Evolutionary conservation across 2,113 vertebrate species (phyloP).

Genomic region (Vireo altiloquus): DNA sequence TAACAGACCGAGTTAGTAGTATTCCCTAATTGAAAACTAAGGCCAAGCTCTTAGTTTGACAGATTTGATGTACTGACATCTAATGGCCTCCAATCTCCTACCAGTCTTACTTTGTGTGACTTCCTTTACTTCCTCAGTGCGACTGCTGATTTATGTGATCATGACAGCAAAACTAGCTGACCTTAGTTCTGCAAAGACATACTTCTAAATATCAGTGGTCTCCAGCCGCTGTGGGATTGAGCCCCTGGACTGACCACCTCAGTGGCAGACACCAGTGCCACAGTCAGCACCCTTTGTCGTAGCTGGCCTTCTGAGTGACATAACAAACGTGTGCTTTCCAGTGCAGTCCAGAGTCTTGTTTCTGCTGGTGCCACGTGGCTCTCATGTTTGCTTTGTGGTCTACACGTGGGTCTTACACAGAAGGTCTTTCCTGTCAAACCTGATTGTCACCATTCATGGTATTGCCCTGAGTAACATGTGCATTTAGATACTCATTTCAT

Average conservation of each 20-base stretch:
- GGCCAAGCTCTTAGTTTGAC: background rate
- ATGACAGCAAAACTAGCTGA: background rate
- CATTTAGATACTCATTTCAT: slow-evolving; percentile 32
- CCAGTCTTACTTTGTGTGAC: background rate
- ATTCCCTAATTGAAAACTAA: background rate
- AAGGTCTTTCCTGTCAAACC: slow-evolving; percentile 4
- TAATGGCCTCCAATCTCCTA: background rate
- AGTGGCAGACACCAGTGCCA: background rate
- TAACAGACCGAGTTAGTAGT: background rate
- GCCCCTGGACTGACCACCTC: background rate
- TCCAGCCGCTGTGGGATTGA: background rate
- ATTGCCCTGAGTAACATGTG: slow-evolving; percentile 3
- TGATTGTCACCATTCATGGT: background rate
- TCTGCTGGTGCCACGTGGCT: background rate
- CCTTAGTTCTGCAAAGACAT: background rate
- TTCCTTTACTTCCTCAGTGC: background rate
- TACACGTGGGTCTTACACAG: background rate
- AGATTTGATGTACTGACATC: background rate
- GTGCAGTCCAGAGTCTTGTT: background rate
- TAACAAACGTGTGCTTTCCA: background rate
- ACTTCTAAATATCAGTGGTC: background rate
- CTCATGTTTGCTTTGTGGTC: slow-evolving; percentile 2
- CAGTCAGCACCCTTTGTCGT: background rate
- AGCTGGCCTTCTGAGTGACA: background rate
- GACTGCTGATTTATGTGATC: background rate